Evolutionary conservation across 2,797 vertebrate genomes (phyloP), one percentile per base, ranked within the genome.

Genomic region (Pagetopsis macropterus): DNA sequence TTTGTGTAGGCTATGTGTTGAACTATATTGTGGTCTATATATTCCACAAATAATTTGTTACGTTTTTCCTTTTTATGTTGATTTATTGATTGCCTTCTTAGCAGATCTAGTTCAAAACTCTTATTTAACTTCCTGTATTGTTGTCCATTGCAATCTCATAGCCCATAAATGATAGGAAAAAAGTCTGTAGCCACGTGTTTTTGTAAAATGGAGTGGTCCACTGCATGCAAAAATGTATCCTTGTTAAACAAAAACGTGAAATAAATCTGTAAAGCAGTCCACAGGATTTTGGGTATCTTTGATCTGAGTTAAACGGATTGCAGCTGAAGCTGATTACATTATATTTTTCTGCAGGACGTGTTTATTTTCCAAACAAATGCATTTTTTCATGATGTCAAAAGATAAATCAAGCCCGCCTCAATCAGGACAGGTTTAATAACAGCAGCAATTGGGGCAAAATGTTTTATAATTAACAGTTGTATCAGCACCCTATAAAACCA

Each of bases 401-500:
- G 92, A 96, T 95, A 94, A 96, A 96, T 96, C 94, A 94, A 89
- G 84, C 15, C 74, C 89, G 88, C 89, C 93, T 93, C 93, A 94
- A 95, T 95, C 94, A 92, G 94, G 94, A 94, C 93, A 94, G 95
- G 88, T 96, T 95, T 97, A 96, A 96, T 97, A 96, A 96, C 94
- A 92, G 94, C 91, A 94, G 92, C 95, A 90, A 95, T 94, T 94
- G 95, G 95, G 94, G 95, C 93, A 90, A 96, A 95, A 95, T 96
- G 96, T 96, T 95, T 94, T 95, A 95, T 96, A 96, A 96, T 97
- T 97, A 96, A 96, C 95, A 94, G 95, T 94, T 95, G 95, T 95
- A 96, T 96, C 95, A 95, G 95, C 95, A 94, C 92, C 94, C 93
- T 94, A 95, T 96, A 96, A 96, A 97, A 96, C 85, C 95, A 83